A percentile compares a stretch with the other conserved stretches of the same genome.
These are phyloP conservation scores for Cariama cristata DNA, from an alignment of 2,113 vertebrate genomes.

Conservation along the genomic window DNA sequence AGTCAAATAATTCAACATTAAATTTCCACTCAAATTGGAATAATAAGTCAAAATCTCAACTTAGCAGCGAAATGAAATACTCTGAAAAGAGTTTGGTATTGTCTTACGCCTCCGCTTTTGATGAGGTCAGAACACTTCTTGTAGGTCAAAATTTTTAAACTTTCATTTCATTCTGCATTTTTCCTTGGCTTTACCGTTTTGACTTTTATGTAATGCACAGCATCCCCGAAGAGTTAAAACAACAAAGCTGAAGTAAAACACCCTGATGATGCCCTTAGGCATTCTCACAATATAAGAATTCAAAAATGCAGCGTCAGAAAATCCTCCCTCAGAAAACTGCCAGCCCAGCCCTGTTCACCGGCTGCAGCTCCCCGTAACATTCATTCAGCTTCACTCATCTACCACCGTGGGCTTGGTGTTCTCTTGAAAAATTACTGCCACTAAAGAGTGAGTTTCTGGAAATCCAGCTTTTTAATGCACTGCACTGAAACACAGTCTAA, in stretches of 20 bases:
- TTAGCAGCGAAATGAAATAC: not conserved
- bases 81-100: not conserved
- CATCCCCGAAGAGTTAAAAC: not conserved
- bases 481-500: rapidly evolving
- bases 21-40: not conserved
- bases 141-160: not conserved
- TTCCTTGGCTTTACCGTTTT: not conserved
- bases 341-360: not conserved
- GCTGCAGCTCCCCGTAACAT: not conserved
- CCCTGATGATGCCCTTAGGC: not conserved
- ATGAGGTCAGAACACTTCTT: not conserved
- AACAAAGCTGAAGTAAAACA: not conserved
- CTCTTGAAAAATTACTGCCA: not conserved
- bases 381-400: rapidly evolving
- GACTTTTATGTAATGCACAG: not conserved
- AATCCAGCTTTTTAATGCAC: not conserved
- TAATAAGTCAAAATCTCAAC: not conserved
- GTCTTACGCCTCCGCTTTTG: not conserved
- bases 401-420: not conserved
- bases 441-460: not conserved
- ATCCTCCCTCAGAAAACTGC: not conserved
- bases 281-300: not conserved
- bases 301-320: not conserved
- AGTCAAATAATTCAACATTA: not conserved
- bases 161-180: not conserved